phyloP scores from a whole-genome alignment of 2,888 invertebrate species.

The Suillia variegata region DNA sequence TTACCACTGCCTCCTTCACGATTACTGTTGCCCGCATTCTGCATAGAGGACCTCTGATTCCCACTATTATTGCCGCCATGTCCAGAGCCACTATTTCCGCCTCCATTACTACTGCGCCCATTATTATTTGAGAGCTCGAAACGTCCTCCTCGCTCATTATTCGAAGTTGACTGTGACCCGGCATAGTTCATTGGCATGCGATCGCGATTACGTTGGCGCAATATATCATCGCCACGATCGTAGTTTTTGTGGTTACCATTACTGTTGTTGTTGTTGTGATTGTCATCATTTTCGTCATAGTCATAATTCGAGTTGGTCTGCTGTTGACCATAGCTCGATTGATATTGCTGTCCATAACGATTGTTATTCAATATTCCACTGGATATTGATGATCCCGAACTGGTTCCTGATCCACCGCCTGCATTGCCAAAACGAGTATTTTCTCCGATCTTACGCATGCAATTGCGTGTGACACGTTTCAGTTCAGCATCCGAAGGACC shows the following conservation, averaged over 20 bases:
- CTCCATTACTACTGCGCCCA: background rate
- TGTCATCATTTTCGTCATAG: slow-evolving; percentile 38
- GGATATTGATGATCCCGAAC: background rate
- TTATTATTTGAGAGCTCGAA: slow-evolving; percentile 23
- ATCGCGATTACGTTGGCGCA: slow-evolving; percentile 34
- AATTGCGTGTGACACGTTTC: slow-evolving; percentile 66
- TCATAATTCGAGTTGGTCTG: slow-evolving; percentile 33
- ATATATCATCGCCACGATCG: slow-evolving; percentile 26
- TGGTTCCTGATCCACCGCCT: background rate
- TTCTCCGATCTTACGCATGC: slow-evolving; percentile 61
- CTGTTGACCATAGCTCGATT: slow-evolving; percentile 31
- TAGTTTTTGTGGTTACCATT: slow-evolving; percentile 7
- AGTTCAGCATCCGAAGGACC: slow-evolving; percentile 67
- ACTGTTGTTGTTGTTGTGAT: slow-evolving; percentile 20
- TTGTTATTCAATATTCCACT: slow-evolving; percentile 2
- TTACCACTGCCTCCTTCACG: slow-evolving; percentile 19
- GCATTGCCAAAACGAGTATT: slow-evolving; percentile 16
- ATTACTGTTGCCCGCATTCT: slow-evolving; percentile 6
- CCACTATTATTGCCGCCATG: slow-evolving; percentile 9
- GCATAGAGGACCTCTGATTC: slow-evolving; percentile 2
- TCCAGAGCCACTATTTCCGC: slow-evolving; percentile 16
- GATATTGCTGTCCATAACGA: slow-evolving; percentile 21
- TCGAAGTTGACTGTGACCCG: background rate
- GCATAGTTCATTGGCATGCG: slow-evolving; percentile 29
- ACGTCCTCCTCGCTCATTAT: slow-evolving; percentile 35